phyloP scores from a whole-genome alignment of 2,888 invertebrate genomes.

The Idaea aversata region DNA sequence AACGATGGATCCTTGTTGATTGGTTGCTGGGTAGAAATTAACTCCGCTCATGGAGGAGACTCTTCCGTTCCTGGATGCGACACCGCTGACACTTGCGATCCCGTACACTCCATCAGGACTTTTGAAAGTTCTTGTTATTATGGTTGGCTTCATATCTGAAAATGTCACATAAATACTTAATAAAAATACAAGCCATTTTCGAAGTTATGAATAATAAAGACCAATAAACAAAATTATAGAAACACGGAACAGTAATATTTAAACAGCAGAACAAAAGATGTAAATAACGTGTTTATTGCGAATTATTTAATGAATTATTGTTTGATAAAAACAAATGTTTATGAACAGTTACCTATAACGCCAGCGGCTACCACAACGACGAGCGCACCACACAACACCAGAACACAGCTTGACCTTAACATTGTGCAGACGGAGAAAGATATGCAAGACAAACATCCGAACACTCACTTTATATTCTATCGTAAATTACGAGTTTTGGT shows the following conservation, averaged over 20 bases:
- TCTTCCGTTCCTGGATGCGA: conserved; percentile 54
- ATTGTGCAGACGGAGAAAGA: conserved; percentile 46
- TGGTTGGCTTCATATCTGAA: conserved; percentile 18
- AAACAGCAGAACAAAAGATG: neutral
- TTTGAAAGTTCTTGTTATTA: conserved; percentile 23
- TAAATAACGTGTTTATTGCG: neutral
- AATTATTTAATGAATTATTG: conserved; percentile 3
- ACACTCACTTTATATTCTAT: conserved; percentile 57
- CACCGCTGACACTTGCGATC: conserved; percentile 51
- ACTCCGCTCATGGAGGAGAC: conserved; percentile 52
- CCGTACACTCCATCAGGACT: conserved; percentile 38
- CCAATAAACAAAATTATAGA: neutral
- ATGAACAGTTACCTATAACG: conserved; percentile 38
- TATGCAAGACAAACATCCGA: conserved; percentile 50
- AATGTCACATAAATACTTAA: conserved; percentile 6
- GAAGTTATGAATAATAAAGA: neutral
- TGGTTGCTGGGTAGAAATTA: conserved; percentile 42
- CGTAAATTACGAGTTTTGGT: conserved; percentile 52
- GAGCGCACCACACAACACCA: conserved; percentile 31
- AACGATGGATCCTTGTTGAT: conserved; percentile 18
- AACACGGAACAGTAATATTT: neutral
- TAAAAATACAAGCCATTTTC: neutral
- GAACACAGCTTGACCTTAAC: conserved; percentile 36
- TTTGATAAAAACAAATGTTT: neutral
- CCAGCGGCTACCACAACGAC: conserved; percentile 26